Base-by-base conservation (phyloP, 2,113 vertebrate genomes). In the Myotis brandtii region DNA sequence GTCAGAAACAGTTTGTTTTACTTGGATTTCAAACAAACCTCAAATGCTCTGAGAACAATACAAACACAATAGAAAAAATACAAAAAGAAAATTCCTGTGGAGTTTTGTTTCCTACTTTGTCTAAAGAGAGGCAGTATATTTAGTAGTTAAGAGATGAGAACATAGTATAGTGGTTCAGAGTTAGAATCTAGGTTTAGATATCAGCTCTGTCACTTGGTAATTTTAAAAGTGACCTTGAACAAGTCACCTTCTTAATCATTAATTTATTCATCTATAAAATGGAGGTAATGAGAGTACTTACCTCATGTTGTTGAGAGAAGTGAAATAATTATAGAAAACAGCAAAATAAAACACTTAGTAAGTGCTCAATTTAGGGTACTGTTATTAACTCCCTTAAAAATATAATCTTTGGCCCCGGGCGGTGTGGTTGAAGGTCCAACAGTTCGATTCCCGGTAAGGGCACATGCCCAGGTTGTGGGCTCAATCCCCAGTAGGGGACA, bases 1-100 rank as follows among this genome's bases (percentile, higher is more conserved):
- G 30, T 94, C 48, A 93, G 54, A 76, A 95, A 67, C 76, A n/a
- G 17, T 93, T 97, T 95, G 73, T 96, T 96, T 97, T 89, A 77
- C 52, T 87, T 95, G 87, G 50, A 72, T 93, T 95, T 59, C 79
- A 92, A 93, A 92, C 30, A 93, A 80, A 91, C 11, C 43, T 75
- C 84, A 89, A 32, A 86, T 91, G 34, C 37, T 64, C 54, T 91
- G 43, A 89, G 75, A 95, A 89, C 62, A 77, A 59, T 96, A 86
- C 77, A 66, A 70, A 87, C 56, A 93, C 37, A 88, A 46, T 25
- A 86, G 81, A 52, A 93, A 88, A 94, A 86, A 48, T 34, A 56
- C 6, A 37, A 94, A 81, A 72, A 48, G 43, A 54, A 87, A 80
- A 87, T 84, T 89, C 54, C 16, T 32, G 0, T 62, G 40, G 43